These are phyloP conservation scores for Oenanthe oenanthe DNA, from an alignment of 2,113 vertebrate genomes.

Conservation along the genomic window DNA sequence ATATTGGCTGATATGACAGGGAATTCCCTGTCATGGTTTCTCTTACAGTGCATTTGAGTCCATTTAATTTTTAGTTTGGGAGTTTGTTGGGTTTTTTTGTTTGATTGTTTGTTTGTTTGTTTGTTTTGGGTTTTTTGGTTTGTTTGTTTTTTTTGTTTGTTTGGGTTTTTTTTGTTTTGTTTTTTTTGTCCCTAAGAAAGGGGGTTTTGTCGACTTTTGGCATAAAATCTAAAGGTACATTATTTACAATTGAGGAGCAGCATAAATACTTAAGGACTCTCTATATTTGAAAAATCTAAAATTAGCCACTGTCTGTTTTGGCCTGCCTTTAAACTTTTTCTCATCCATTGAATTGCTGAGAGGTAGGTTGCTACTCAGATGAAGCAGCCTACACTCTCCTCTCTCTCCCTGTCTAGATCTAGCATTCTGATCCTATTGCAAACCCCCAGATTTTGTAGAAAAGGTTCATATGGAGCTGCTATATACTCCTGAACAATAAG, in stretches of 20 bases:
- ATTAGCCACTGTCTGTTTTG: neutral
- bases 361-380: neutral
- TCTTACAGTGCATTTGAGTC: neutral
- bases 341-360: neutral
- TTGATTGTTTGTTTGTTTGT: no score
- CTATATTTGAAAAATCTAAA: neutral
- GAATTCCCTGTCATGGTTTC: neutral
- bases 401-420: neutral
- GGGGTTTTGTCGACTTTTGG: neutral
- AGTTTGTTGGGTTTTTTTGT: no score
- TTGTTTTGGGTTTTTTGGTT: no score
- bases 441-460: neutral
- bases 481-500: neutral
- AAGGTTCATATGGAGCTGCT: neutral
- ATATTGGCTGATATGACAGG: neutral
- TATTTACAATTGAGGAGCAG: neutral
- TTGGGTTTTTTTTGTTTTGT: neutral
- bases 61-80: neutral
- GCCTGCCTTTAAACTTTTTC: neutral
- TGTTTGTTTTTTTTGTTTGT: no score
- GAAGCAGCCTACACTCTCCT: neutral
- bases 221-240: neutral
- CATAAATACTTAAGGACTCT: neutral
- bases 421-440: neutral
- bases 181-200: neutral